Evolutionary conservation across 2,797 vertebrate genomes (phyloP).

Genomic region (Sebastes minor): DNA sequence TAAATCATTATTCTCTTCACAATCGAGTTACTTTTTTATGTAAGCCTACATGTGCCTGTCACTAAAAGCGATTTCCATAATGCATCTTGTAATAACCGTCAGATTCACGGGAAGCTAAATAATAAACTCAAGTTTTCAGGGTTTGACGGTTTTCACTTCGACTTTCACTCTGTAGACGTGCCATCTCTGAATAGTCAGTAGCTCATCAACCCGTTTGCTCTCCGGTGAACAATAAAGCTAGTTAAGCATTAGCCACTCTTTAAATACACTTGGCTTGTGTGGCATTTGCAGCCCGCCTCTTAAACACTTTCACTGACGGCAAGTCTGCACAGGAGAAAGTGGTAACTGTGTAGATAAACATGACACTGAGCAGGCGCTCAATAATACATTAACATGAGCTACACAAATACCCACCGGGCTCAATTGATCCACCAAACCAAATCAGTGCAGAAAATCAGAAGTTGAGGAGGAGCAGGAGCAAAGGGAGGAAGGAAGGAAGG

Average conservation of each 20-base stretch:
- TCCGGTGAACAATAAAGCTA: slow-evolving; percentile 15
- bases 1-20: slow-evolving; percentile 18
- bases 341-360: slow-evolving; percentile 8
- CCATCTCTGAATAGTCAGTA: background rate
- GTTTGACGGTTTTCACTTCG: background rate
- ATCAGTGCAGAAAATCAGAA: background rate
- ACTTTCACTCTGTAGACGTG: background rate
- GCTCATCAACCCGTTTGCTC: background rate
- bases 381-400: slow-evolving; percentile 11
- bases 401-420: slow-evolving; percentile 17
- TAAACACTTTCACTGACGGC: background rate
- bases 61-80: background rate
- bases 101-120: background rate
- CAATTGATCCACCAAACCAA: slow-evolving; percentile 2
- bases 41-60: background rate
- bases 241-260: slow-evolving; percentile 52
- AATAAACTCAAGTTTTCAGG: background rate
- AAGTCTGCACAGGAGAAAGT: background rate
- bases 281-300: slow-evolving; percentile 1
- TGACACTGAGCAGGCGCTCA: background rate
- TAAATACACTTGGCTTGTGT: background rate
- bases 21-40: background rate
- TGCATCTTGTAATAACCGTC: background rate
- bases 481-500: background rate
- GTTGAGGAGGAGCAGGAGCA: background rate